These are phyloP conservation scores for Brienomyrus brachyistius DNA, from an alignment of 2,113 vertebrate species.

Conservation along the genomic window DNA sequence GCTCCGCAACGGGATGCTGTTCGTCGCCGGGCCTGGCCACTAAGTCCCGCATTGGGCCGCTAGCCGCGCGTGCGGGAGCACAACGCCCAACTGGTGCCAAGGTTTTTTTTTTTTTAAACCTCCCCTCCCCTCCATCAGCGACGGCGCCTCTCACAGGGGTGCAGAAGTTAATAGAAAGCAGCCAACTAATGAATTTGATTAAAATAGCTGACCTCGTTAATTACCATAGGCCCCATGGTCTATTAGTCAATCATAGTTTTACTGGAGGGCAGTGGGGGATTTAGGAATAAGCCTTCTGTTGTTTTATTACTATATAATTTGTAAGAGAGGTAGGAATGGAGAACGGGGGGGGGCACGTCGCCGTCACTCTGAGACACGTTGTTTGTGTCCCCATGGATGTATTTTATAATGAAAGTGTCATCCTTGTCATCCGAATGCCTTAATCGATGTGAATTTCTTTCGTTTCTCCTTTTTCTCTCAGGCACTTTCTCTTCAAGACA, in stretches of 20 bases:
- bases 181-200: constrained; percentile 34
- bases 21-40: neutral
- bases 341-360: too few species aligned
- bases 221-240: constrained; percentile 31
- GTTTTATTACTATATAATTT: constrained; percentile 13
- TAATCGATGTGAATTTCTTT: neutral
- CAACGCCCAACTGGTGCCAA: neutral
- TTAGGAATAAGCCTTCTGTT: constrained; percentile 1
- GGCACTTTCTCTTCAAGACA: constrained; percentile 99
- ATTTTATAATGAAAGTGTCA: neutral
- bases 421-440: neutral
- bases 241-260: constrained; percentile 34
- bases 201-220: constrained; percentile 35
- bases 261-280: constrained; percentile 19
- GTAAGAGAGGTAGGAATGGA: too few species aligned
- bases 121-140: neutral
- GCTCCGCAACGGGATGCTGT: neutral
- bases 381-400: neutral
- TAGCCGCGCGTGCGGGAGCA: neutral
- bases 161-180: constrained; percentile 27
- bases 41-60: neutral
- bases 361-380: neutral
- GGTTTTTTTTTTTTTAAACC: constrained; percentile 19
- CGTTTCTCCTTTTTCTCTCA: constrained; percentile 41
- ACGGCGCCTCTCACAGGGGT: constrained; percentile 20